phyloP scores from a whole-genome alignment of 2,888 invertebrate genomes.

The Drosophila nr. fundita region DNA sequence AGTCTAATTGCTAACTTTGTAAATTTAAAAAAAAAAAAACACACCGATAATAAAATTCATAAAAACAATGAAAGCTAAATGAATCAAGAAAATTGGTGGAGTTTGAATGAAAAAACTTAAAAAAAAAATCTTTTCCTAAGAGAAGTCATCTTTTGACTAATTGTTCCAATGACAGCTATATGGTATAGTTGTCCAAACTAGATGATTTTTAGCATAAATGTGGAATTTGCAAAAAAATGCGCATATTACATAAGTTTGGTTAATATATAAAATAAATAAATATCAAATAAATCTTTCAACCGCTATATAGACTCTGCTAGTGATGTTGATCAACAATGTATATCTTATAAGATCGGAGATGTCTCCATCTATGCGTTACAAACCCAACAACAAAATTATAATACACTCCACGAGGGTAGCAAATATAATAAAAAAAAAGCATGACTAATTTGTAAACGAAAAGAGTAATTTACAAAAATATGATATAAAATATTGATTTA shows the following conservation, averaged over 20 bases:
- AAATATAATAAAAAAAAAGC: not conserved
- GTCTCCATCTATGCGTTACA: not conserved
- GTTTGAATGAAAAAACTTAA: not conserved
- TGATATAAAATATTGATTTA: not conserved
- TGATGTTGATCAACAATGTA: not conserved
- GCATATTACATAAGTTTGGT: not conserved
- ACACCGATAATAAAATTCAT: not conserved
- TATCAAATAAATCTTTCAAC: not conserved
- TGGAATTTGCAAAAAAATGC: not conserved
- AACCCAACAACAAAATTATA: not conserved
- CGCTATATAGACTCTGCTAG: not conserved
- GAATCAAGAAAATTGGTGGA: not conserved
- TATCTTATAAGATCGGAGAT: not conserved
- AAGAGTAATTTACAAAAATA: not conserved
- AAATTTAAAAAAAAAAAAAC: not conserved
- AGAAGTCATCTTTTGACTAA: not conserved
- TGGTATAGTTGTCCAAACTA: not conserved
- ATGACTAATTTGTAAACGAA: not conserved
- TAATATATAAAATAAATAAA: not conserved
- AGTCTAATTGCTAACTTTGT: not conserved
- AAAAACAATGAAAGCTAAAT: not conserved
- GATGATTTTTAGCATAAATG: not conserved
- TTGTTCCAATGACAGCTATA: not conserved
- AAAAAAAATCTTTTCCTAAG: not conserved
- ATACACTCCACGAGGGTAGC: not conserved